Conservation (phyloP, 2,888 invertebrate genomes). For the Leptinotarsa haldemani region DNA sequence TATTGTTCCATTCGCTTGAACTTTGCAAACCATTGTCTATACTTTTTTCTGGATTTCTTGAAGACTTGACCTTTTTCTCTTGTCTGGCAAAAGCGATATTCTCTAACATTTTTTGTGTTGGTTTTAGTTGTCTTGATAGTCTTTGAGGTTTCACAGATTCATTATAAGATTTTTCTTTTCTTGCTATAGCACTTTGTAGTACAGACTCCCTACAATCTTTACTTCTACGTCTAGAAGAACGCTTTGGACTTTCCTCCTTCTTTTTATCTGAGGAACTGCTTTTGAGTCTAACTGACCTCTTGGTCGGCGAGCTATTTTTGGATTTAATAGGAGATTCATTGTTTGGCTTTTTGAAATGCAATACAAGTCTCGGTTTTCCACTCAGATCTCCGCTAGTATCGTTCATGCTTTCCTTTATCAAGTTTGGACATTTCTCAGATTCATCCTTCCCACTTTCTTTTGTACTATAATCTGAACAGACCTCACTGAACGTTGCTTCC, state of each 20-base stretch:
- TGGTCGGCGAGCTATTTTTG: constrained; percentile 61
- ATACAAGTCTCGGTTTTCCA: constrained; percentile 22
- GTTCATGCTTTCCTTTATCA: background rate
- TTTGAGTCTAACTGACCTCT: constrained; percentile 63
- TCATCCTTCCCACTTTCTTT: background rate
- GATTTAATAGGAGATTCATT: constrained; percentile 50
- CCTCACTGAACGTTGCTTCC: background rate
- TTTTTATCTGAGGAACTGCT: constrained; percentile 47
- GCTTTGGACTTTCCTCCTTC: constrained; percentile 67
- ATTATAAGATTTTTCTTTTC: constrained; percentile 78
- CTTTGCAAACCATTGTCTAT: constrained; percentile 27
- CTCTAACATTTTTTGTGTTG: constrained; percentile 75
- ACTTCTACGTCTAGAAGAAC: constrained; percentile 74
- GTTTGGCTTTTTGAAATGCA: constrained; percentile 55
- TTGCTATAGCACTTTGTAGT: constrained; percentile 77
- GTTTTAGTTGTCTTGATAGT: constrained; percentile 72
- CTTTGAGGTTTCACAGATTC: constrained; percentile 67
- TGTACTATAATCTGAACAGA: constrained; percentile 9
- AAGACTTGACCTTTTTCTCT: constrained; percentile 47
- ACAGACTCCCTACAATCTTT: constrained; percentile 74
- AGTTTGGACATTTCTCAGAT: constrained; percentile 2
- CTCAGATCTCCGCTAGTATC: background rate
- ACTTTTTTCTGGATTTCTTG: constrained; percentile 27
- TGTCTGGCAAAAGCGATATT: constrained; percentile 69
- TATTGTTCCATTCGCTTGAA: constrained; percentile 25